These are phyloP conservation scores for Lophotriccus pileatus DNA, from an alignment of 2,797 vertebrate genomes.

Conservation along the genomic window DNA sequence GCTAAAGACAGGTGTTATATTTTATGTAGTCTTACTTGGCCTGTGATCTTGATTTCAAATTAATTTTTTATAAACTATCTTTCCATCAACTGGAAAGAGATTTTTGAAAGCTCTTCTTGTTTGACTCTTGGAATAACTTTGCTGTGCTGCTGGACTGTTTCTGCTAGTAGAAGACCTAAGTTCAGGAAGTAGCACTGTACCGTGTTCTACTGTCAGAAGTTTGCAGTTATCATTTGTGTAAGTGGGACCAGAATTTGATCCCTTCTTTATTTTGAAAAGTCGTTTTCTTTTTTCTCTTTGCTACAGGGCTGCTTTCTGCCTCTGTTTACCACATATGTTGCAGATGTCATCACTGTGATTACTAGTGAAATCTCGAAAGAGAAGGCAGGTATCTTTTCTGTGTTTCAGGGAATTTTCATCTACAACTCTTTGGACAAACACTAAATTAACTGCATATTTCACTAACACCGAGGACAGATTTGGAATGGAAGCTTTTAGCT, in stretches of 20 bases:
- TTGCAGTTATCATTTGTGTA: neutral
- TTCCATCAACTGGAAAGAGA: neutral
- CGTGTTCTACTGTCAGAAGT: neutral
- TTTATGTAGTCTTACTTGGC: neutral
- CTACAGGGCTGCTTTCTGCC: neutral
- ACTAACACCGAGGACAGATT: neutral
- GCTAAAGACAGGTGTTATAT: neutral
- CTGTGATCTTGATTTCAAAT: neutral
- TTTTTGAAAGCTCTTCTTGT: neutral
- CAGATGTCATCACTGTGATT: neutral
- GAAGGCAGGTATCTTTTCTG: neutral
- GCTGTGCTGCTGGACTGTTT: neutral
- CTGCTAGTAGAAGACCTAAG: neutral
- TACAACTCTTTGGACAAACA: neutral
- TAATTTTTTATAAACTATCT: neutral
- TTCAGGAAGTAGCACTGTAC: neutral
- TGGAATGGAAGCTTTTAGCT: neutral
- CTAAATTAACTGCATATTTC: neutral
- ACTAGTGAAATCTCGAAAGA: neutral
- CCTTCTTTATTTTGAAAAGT: neutral
- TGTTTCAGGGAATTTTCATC: neutral
- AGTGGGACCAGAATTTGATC: neutral
- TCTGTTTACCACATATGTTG: neutral
- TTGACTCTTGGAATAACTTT: neutral
- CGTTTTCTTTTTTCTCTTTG: neutral